Conservation (phyloP, 2,113 vertebrate species). For the Lichenostomus cassidix region DNA sequence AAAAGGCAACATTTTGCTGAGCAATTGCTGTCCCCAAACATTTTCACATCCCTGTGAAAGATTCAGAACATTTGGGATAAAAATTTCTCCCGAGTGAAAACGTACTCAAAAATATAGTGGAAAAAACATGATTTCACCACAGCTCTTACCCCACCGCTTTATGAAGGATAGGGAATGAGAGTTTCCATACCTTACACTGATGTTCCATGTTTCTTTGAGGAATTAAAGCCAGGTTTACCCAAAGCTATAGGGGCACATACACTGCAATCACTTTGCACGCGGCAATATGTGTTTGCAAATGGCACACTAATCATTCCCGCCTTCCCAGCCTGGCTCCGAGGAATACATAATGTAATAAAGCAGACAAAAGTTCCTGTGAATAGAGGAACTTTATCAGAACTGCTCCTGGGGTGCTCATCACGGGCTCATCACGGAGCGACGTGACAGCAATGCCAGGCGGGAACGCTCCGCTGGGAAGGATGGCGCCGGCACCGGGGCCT, state of each 20-base stretch:
- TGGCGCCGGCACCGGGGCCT: neutral
- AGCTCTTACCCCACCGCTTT: neutral
- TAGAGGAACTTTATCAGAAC: conserved; percentile 30
- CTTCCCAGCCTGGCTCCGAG: neutral
- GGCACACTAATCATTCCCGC: conserved; percentile 5
- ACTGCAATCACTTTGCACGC: neutral
- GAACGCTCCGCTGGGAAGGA: neutral
- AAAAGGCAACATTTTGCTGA: neutral
- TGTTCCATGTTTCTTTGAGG: neutral
- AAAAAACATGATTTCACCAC: neutral
- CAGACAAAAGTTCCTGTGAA: conserved; percentile 21
- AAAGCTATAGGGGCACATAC: neutral
- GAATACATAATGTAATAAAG: conserved; percentile 4
- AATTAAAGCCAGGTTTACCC: neutral
- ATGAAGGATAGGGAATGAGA: neutral
- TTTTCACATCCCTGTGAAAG: neutral
- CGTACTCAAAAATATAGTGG: neutral
- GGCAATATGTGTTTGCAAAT: conserved; percentile 29
- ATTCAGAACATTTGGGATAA: neutral
- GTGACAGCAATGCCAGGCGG: conserved; percentile 13
- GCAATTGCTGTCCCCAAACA: neutral
- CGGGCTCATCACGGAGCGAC: neutral
- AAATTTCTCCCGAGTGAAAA: neutral
- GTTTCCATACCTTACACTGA: neutral
- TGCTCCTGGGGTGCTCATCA: conserved; percentile 42